phyloP scores from a whole-genome alignment of 2,113 vertebrate species.

The Percopsis transmontana region DNA sequence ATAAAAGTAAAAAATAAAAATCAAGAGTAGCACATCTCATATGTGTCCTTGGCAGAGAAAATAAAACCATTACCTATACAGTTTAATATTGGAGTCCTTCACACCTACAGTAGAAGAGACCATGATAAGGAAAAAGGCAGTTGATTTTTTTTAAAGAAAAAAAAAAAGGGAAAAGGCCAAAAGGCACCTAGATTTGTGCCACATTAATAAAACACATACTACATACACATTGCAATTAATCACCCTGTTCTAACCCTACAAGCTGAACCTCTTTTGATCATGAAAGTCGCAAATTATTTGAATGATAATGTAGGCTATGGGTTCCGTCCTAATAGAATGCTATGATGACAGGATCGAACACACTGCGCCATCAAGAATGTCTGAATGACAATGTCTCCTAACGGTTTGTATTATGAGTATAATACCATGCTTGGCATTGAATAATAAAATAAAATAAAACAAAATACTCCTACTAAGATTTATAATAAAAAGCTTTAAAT shows the following conservation, averaged over 20 bases:
- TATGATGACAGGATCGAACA: constrained; percentile 26
- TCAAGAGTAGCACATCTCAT: constrained; percentile 35
- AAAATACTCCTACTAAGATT: constrained; percentile 48
- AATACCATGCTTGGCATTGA: constrained; percentile 58
- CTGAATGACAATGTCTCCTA: constrained; percentile 48
- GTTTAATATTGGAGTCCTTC: constrained; percentile 34
- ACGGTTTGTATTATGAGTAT: constrained; percentile 43
- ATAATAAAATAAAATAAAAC: constrained; percentile 52
- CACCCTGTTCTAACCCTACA: constrained; percentile 56
- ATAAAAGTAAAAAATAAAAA: constrained; percentile 24
- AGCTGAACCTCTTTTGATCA: constrained; percentile 45
- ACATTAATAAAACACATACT: constrained; percentile 63
- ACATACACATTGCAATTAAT: constrained; percentile 62
- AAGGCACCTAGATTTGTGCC: constrained; percentile 71
- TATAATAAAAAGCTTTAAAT: constrained; percentile 59
- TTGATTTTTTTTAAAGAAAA: constrained; percentile 59
- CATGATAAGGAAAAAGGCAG: constrained; percentile 69
- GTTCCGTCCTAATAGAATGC: constrained; percentile 34
- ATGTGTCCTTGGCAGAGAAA: constrained; percentile 70
- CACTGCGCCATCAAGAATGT: constrained; percentile 39
- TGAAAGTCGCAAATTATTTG: constrained; percentile 43
- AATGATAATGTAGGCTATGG: constrained; percentile 39
- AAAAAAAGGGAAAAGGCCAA: constrained; percentile 53
- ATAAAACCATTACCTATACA: constrained; percentile 46
- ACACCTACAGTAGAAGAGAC: constrained; percentile 32